Evolutionary conservation across 2,888 invertebrate genomes (phyloP), one percentile per base, ranked within the genome.

Genomic region (Apodemia zela): DNA sequence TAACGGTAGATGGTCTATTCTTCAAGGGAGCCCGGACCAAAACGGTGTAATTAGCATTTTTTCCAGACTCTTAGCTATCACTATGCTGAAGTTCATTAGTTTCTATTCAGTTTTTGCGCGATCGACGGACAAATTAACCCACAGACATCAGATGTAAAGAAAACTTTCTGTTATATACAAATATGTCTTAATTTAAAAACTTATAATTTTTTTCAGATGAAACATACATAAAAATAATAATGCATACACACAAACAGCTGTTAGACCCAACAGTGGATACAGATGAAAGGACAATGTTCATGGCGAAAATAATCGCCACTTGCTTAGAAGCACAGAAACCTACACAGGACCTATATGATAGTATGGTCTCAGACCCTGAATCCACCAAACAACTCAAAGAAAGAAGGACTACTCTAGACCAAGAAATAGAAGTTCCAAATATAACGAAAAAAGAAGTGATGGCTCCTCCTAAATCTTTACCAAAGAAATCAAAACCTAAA

Each of bases 391-490:
- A 73, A 18, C 49, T 64, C 15, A 68, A 51, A 33, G 72, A 72
- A 35, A 65, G 71, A 60, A 68, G 71, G 0, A 73, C 72, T 2
- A 74, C 72, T 0, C 62, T 74, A 18, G 73, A 75, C 29, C 64
- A 72, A 17, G 77, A 75, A 54, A 69, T 71, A 0, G 75, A 77
- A 1, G 63, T 61, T 7, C 71, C 74, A 0, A 60, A 62, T 6
- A 62, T 58, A 63, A 74, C 59, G 63, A 72, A 63, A 65, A 74
- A 71, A 3, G 81, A 83, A 65, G 75, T 83, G 0, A 89, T 89
- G 89, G 87, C 86, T 0, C 89, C 89, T 0, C 89, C 89, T 0
- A 87, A 84, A 67, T 67, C 76, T 4, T 54, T 85, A 2, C 88
- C 88, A 0, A 89, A 83, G 68, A 87, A 82, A 59, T 35, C 15